Evolutionary conservation across 2,888 invertebrate species (phyloP), one percentile per base, ranked within the genome.

Genomic region (Holacanthella duospinosa): DNA sequence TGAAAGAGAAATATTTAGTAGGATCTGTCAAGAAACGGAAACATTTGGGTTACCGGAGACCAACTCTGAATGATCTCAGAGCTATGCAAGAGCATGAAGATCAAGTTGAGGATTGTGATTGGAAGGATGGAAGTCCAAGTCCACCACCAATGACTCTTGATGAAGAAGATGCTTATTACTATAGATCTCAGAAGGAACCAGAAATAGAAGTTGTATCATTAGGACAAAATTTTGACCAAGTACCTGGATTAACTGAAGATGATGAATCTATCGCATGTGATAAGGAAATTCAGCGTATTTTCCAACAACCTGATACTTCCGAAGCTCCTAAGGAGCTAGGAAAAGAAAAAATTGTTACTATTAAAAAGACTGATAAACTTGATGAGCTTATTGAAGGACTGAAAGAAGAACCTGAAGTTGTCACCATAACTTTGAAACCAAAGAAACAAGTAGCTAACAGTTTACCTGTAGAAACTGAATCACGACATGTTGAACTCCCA

Each of bases 1-100:
- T 90, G 61, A 82, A 87, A 25, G 89, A 90, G 76, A 88, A 89
- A 75, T 86, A 86, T 75, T 77, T 84, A 54, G 84, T 88, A 53
- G 68, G 67, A 4, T 69, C 69, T 1, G 69, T 66, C 53, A 71
- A 70, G 55, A 62, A 68, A 29, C 69, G 68, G 64, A 63, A 57
- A 9, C 62, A 65, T 3, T 27, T 65, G 12, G 67, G 67, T 3
- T 68, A 68, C 28, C 56, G 71, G 21, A 28, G 71, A 55, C 71
- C 70, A n/a, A 68, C 72, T 9, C 44, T 71, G 29, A 70, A 63
- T 60, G 72, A 72, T 26, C 66, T 72, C 24, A 36, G 71, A 29
- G 63, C 61, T 19, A 68, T 69, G 56, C 64, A 68, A 53, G 69
- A 64, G 19, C 54, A 61, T 36, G 63, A 61, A 19, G 44, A 54